Percentiles rank a stretch among this genome's conserved stretches.
These are phyloP conservation scores for Lycorma delicatula DNA, from an alignment of 1,140 invertebrate species.

Conservation along the genomic window DNA sequence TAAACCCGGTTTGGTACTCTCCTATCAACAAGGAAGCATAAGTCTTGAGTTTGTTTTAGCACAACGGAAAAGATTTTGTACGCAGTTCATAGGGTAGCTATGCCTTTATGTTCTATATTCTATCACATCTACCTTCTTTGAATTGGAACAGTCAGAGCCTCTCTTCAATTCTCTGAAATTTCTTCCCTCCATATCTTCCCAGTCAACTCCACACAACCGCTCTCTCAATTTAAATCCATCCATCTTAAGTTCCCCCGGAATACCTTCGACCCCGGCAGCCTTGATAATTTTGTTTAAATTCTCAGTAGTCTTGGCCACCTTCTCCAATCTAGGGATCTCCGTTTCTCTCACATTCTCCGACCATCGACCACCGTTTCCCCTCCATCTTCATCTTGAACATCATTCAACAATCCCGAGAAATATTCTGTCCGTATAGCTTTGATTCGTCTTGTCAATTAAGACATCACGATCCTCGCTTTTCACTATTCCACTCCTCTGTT, in stretches of 20 bases:
- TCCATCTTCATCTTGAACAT: not conserved
- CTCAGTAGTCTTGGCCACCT: not conserved
- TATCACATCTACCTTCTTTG: slow-evolving; percentile 20
- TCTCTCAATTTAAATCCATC: not conserved
- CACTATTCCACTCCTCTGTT: no score
- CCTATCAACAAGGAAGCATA: slow-evolving; percentile 2
- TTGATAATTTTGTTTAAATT: slow-evolving; percentile 5
- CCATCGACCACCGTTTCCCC: not conserved
- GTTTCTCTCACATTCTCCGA: not conserved
- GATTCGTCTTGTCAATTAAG: no score
- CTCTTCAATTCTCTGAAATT: slow-evolving; percentile 14
- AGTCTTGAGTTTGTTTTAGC: not conserved
- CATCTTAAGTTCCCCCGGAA: slow-evolving; percentile 6
- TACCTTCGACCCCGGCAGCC: slow-evolving; percentile 5
- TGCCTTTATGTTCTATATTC: slow-evolving; percentile 20
- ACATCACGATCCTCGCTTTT: no score
- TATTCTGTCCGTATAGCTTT: no score
- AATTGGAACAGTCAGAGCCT: slow-evolving; percentile 9
- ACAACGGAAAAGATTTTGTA: slow-evolving; percentile 17
- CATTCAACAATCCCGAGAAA: not conserved
- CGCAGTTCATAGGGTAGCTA: slow-evolving; percentile 13
- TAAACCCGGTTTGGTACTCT: slow-evolving; percentile 10
- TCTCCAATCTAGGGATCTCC: slow-evolving; percentile 5
- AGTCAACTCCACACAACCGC: not conserved
- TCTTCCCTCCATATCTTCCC: slow-evolving; percentile 18